Percentiles rank a stretch among this genome's conserved stretches.
Evolutionary conservation across 2,113 vertebrate genomes (phyloP).

Genomic region (Macaca fascicularis): DNA sequence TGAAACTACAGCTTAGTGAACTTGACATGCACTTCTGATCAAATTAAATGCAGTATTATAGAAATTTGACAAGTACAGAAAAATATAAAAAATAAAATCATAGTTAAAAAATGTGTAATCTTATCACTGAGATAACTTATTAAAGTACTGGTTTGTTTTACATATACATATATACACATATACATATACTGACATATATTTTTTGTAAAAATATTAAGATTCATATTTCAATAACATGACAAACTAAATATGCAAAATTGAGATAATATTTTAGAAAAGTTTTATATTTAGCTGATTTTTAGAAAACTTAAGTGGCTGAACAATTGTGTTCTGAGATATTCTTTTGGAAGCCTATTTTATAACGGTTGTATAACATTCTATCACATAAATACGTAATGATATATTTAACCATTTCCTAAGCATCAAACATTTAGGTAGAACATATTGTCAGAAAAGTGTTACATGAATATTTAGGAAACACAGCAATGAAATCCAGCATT

Average conservation of each 20-base stretch:
- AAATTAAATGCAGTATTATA: not conserved
- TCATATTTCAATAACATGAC: slow-evolving; percentile 16
- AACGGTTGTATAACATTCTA: not conserved
- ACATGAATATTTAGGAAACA: not conserved
- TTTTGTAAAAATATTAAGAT: slow-evolving; percentile 5
- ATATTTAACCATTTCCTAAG: slow-evolving; percentile 13
- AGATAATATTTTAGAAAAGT: not conserved
- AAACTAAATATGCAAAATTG: not conserved
- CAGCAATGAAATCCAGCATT: not conserved
- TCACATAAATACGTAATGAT: not conserved
- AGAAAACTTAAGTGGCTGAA: slow-evolving; percentile 7
- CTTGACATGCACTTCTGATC: not conserved
- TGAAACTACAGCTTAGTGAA: not conserved
- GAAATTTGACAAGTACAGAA: not conserved
- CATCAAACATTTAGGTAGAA: slow-evolving; percentile 2
- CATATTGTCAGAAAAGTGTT: slow-evolving; percentile 7
- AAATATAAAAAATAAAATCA: not conserved
- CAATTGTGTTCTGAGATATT: slow-evolving; percentile 2
- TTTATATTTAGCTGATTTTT: not conserved
- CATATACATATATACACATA: not conserved
- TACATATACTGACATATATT: not conserved
- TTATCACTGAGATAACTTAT: not conserved
- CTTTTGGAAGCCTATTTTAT: slow-evolving; percentile 29
- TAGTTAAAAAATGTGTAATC: not conserved
- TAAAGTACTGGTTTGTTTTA: not conserved